phyloP scores from a whole-genome alignment of 2,113 vertebrate genomes.

The Erpornis zantholeuca region DNA sequence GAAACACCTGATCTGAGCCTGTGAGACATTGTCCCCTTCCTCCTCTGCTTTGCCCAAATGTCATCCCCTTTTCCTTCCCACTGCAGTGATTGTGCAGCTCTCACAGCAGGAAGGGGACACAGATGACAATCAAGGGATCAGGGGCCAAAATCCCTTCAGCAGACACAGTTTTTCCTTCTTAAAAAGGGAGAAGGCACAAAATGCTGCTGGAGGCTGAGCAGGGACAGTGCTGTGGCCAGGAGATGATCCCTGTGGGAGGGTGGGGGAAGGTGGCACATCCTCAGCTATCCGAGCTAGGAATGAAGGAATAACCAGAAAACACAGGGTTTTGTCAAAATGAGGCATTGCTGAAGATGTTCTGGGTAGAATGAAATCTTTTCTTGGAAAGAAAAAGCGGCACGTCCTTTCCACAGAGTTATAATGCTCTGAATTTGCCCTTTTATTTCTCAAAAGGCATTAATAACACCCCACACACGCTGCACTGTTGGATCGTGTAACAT shows the following conservation, averaged over 20 bases:
- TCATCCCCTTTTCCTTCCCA: not conserved
- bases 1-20: not conserved
- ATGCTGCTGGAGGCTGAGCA: not conserved
- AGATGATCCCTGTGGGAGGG: not conserved
- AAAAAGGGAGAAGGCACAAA: not conserved
- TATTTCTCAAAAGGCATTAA: not conserved
- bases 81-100: not conserved
- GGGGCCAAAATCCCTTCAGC: not conserved
- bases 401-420: not conserved
- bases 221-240: not conserved
- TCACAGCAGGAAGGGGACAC: not conserved
- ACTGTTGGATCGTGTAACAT: not conserved
- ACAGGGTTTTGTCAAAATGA: not conserved
- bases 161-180: not conserved
- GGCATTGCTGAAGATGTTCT: not conserved
- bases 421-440: not conserved
- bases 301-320: not conserved
- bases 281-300: not conserved
- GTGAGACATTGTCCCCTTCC: not conserved
- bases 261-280: not conserved
- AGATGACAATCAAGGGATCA: not conserved
- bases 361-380: not conserved
- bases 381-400: accelerated
- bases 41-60: not conserved
- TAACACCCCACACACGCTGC: not conserved